Evolutionary conservation across 1,140 invertebrate species (phyloP), one percentile per base, ranked within the genome.

Genomic region (Drosophila novamexicana): DNA sequence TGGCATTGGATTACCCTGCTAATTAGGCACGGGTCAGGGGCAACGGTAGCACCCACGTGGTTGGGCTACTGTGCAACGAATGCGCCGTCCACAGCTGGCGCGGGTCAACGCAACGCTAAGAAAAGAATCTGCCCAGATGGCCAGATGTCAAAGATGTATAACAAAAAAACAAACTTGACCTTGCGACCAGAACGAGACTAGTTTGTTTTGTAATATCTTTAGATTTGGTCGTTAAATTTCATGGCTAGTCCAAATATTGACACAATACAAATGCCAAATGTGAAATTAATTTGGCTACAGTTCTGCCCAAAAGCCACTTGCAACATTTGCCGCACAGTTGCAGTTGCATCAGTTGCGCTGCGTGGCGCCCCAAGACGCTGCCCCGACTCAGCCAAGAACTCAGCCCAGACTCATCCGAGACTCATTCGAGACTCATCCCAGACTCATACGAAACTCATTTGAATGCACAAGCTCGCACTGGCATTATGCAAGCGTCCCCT

Each of bases 271-370:
- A 83, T 67, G 56, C 62, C 37, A 75, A 86, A 88, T 88, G 79
- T 72, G 74, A 88, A 88, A 83, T 83, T 88, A 83, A 89, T 89
- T 88, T 88, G 44, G 70, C 75, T 85, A 81, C 78, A 85, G 81
- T 85, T 70, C 16, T 53, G 44, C 44, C 8, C 10, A n/a, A 34
- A 50, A 14, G 50, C 7, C 18, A 18, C 56, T 53, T 56, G 49
- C n/a, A 47, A 50, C 42, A 63, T 4, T 42, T 34, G 34, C 39
- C 18, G 45, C 32, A 37, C 42, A 36, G 42, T 52, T 56, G 52
- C 42, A 47, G 14, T 39, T 22, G 45, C 64, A 77, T 89, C 74
- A 52, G 84, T 65, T 80, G 84, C 84, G 50, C 54, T 53, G 57
- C 45, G 64, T 52, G 64, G 58, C 42, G 53, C 45, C 44, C 5